These are phyloP conservation scores for Haplochromis vanheusdeni DNA, from an alignment of 2,113 vertebrate genomes.

Conservation along the genomic window DNA sequence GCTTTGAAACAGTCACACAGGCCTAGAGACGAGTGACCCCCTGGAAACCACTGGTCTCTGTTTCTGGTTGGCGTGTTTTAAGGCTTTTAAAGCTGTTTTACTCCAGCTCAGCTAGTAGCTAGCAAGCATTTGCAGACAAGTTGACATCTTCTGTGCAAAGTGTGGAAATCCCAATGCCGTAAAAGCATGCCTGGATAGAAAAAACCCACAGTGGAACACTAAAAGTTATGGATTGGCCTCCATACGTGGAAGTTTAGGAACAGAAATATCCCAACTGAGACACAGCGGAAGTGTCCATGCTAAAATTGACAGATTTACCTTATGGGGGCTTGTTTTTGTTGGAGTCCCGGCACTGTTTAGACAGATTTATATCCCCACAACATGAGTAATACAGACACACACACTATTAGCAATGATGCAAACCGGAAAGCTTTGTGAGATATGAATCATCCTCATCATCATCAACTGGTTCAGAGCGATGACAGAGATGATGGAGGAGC, in stretches of 20 bases:
- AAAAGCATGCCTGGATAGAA: neutral
- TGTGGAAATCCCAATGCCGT: neutral
- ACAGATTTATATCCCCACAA: neutral
- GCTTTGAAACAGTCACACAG: neutral
- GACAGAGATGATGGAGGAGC: slow-evolving; percentile 35
- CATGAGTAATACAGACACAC: neutral
- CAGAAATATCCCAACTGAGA: neutral
- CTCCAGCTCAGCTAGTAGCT: neutral
- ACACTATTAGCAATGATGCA: slow-evolving; percentile 13
- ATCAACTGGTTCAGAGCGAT: slow-evolving; percentile 25
- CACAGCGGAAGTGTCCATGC: neutral
- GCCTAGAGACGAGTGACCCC: neutral
- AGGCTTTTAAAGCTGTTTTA: neutral
- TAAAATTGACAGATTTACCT: neutral
- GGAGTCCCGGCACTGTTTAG: neutral
- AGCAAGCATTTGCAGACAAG: neutral
- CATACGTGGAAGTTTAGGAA: neutral
- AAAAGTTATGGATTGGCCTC: neutral
- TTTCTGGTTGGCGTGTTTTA: neutral
- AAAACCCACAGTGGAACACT: accelerated
- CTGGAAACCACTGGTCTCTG: neutral
- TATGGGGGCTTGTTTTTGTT: neutral
- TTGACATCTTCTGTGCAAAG: neutral
- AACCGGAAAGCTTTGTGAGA: slow-evolving; percentile 24
- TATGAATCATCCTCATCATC: slow-evolving; percentile 32